Base-by-base conservation (phyloP, 2,113 vertebrate species). In the Uropsilus gracilis region DNA sequence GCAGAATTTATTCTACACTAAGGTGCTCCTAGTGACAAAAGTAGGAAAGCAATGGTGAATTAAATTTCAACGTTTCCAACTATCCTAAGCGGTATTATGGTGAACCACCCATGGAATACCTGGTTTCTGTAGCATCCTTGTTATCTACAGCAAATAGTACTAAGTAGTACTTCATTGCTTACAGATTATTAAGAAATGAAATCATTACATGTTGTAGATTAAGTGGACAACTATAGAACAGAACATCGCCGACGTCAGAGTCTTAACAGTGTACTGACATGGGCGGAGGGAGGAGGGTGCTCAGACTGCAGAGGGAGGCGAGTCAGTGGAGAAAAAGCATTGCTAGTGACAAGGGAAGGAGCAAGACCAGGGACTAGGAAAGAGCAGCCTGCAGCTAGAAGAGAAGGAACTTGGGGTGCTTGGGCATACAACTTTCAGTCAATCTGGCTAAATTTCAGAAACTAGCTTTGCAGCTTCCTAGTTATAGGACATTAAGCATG, bases 131-230 rank as follows among this genome's bases (percentile, higher is more conserved):
- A 28, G n/a, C 44, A 46, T 75, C 69, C 59, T 80, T 71, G 84
- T 81, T 86, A 85, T 76, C 63, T 81, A 92, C 92, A 73, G 53
- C 32, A 86, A 90, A 64, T 61, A 59, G 8, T 37, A 14, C 66
- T 53, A 48, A 83, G 63, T 64, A 63, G 46, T 32, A 32, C 44
- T 91, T 88, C 37, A 34, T 72, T 77, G 64, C 71, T 46, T 72
- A 63, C 77, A 64, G 72, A 78, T 82, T 78, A 78, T 83, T 82
- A 76, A 93, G 55, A 91, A 69, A 92, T 42, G 42, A 57, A 89
- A 57, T 86, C 66, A n/a, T 83, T 76, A 82, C 1, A 14, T 8
- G 7, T 26, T 61, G 12, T 68, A 78, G 69, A 86, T 88, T 66
- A 78, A 93, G 80, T 46, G 53, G 30, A 46, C 0, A 10, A 37